phyloP scores from a whole-genome alignment of 1,140 invertebrate species.

The Muscidifurax raptorellus region DNA sequence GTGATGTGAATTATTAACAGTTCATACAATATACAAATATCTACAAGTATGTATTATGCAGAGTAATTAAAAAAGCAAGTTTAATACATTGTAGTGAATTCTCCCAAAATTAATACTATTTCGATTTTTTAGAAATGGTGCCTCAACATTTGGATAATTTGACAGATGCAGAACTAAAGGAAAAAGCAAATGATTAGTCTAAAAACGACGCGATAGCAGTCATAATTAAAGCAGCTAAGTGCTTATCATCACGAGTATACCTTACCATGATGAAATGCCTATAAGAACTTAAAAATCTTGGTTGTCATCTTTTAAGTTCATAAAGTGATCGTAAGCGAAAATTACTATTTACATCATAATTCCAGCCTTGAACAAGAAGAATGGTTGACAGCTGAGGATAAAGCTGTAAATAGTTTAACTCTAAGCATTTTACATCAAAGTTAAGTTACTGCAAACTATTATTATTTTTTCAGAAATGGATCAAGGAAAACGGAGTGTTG shows the following conservation, averaged over 20 bases:
- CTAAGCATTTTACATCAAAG: constrained; percentile 28
- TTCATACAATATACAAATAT: constrained; percentile 93
- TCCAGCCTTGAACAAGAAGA: constrained; percentile 88
- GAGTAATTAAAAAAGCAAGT: constrained; percentile 81
- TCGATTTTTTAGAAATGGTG: constrained; percentile 84
- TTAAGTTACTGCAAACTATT: constrained; percentile 26
- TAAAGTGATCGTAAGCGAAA: constrained; percentile 94
- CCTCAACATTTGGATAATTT: constrained; percentile 93
- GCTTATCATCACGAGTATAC: constrained; percentile 89
- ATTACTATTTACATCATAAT: constrained; percentile 88
- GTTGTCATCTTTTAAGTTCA: constrained; percentile 98
- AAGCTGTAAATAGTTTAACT: constrained; percentile 84
- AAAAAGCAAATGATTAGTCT: constrained; percentile 96
- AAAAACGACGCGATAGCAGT: constrained; percentile 94
- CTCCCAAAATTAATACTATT: not conserved
- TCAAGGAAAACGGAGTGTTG: constrained; percentile 96
- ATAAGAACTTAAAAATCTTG: constrained; percentile 95
- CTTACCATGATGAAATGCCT: constrained; percentile 88
- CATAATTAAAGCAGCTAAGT: constrained; percentile 93
- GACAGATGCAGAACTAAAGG: constrained; percentile 97
- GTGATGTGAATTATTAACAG: constrained; percentile 93
- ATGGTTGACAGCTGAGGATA: constrained; percentile 94
- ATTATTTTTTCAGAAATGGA: constrained; percentile 87
- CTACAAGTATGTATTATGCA: constrained; percentile 82
- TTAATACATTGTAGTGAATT: constrained; percentile 84